Conservation (phyloP, 2,888 invertebrate genomes). For the Apotomis capreana region DNA sequence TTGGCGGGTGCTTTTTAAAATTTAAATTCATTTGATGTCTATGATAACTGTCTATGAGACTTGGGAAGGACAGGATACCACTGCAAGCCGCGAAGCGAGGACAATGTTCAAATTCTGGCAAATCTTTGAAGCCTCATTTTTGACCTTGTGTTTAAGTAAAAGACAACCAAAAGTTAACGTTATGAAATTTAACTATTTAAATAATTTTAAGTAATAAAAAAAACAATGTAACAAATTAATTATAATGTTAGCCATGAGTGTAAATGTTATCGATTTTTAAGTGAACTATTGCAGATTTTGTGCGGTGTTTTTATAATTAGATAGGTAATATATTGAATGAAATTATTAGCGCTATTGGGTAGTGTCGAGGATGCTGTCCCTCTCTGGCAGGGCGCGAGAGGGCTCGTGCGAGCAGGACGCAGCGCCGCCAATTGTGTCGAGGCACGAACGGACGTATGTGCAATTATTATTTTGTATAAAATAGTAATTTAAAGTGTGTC, state of each 20-base stretch:
- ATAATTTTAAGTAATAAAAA: constrained; percentile 76
- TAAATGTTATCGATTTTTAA: constrained; percentile 83
- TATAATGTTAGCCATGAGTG: constrained; percentile 83
- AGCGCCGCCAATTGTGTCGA: constrained; percentile 59
- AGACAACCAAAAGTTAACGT: constrained; percentile 83
- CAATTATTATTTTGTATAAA: constrained; percentile 84
- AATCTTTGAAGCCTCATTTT: constrained; percentile 74
- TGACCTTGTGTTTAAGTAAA: constrained; percentile 77
- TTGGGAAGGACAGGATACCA: constrained; percentile 26
- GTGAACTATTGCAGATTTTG: constrained; percentile 82
- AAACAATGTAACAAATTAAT: constrained; percentile 83
- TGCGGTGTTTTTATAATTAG: constrained; percentile 84
- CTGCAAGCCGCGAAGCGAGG: constrained; percentile 51
- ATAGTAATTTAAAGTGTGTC: constrained; percentile 81
- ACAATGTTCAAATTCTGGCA: constrained; percentile 73
- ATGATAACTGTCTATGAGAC: constrained; percentile 28
- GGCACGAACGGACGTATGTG: constrained; percentile 80
- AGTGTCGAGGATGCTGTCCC: constrained; percentile 61
- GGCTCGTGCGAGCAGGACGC: constrained; percentile 51
- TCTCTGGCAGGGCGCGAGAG: constrained; percentile 57
- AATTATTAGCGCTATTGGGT: constrained; percentile 78
- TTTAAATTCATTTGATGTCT: constrained; percentile 39
- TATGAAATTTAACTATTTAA: constrained; percentile 81
- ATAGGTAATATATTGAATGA: constrained; percentile 84
- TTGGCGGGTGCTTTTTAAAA: constrained; percentile 35